Evolutionary conservation across 1,140 invertebrate genomes (phyloP).

Genomic region (Frieseomelitta varia): DNA sequence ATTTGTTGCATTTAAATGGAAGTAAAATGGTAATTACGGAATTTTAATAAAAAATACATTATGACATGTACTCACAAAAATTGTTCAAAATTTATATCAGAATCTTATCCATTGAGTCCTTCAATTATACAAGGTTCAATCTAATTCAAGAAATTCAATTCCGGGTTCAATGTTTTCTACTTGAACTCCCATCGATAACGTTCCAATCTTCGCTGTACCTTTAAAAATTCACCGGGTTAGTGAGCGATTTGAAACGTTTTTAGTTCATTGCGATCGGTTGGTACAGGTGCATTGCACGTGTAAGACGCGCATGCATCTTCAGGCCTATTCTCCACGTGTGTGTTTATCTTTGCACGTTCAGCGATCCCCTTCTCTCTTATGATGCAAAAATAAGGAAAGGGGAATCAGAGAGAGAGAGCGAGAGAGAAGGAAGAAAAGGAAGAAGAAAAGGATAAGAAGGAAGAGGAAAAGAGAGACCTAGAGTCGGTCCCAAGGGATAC

Average conservation of each 20-base stretch:
- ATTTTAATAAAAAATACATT: no score
- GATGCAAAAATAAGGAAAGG: constrained; percentile 16
- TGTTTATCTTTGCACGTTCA: constrained; percentile 14
- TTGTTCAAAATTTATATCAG: no score
- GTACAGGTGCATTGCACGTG: constrained; percentile 14
- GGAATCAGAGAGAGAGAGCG: constrained; percentile 13
- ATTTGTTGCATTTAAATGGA: no score
- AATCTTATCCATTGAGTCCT: no score
- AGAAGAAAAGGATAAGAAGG: neutral
- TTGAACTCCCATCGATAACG: neutral
- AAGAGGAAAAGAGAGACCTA: constrained; percentile 58
- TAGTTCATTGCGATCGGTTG: neutral
- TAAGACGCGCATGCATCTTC: neutral
- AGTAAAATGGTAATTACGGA: no score
- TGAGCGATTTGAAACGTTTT: neutral
- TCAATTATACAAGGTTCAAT: neutral
- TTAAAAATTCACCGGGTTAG: neutral
- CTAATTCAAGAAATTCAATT: neutral
- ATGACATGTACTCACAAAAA: no score
- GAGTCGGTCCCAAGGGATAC: constrained; percentile 76
- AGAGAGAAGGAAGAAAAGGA: neutral
- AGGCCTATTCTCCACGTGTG: constrained; percentile 7
- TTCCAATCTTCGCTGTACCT: neutral
- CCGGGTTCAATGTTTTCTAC: neutral
- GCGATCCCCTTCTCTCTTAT: neutral